phyloP scores from a whole-genome alignment of 2,888 invertebrate genomes.

The Phasia obesa region DNA sequence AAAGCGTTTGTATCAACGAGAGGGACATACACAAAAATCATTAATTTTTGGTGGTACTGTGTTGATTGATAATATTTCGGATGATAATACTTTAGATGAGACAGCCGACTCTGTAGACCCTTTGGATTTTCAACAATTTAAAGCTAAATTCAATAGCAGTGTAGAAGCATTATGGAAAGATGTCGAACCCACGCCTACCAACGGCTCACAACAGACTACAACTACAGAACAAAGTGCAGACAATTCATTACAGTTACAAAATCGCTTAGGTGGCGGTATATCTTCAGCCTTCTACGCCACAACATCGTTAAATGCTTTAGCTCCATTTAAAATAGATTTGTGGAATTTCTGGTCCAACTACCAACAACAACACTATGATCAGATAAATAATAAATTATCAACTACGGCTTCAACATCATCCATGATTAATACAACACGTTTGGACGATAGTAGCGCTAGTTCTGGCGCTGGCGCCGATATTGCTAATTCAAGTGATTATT shows the following conservation, averaged over 20 bases:
- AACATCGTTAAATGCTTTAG: conserved; percentile 63
- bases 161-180: conserved; percentile 87
- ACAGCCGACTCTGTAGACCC: conserved; percentile 72
- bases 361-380: conserved; percentile 75
- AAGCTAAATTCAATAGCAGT: conserved; percentile 86
- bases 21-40: conserved; percentile 49
- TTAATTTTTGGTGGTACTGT: conserved; percentile 9
- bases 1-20: conserved; percentile 71
- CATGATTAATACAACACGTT: conserved; percentile 56
- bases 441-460: conserved; percentile 70
- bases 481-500: conserved; percentile 74
- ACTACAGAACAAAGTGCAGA: conserved; percentile 12
- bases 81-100: conserved; percentile 72
- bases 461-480: conserved; percentile 59
- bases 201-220: not conserved
- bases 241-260: conserved; percentile 18
- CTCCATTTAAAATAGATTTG: conserved; percentile 74
- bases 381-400: conserved; percentile 57
- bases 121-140: conserved; percentile 77
- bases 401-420: conserved; percentile 54
- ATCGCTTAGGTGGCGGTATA: conserved; percentile 38
- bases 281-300: conserved; percentile 65
- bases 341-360: conserved; percentile 78
- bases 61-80: conserved; percentile 31
- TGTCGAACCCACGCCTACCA: conserved; percentile 76